Percentiles rank a stretch among this genome's conserved stretches.
Conservation (phyloP, 2,113 vertebrate species). For the Gavia stellata region DNA sequence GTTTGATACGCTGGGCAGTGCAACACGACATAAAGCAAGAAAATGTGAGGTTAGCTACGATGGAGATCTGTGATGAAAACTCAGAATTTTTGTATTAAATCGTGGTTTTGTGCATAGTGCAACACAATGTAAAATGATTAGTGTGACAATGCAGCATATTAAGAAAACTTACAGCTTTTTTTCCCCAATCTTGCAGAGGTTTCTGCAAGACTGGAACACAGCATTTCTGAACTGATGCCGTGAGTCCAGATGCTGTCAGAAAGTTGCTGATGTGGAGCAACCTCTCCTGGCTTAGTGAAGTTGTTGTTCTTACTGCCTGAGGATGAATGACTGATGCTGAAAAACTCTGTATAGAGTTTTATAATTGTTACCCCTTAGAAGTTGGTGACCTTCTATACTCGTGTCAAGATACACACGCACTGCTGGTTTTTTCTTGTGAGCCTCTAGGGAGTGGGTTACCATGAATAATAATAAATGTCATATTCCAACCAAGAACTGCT, state of each 20-base stretch:
- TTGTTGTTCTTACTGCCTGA: neutral
- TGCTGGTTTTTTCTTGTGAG: neutral
- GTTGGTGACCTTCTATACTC: neutral
- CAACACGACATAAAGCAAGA: neutral
- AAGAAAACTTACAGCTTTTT: neutral
- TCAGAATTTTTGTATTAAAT: neutral
- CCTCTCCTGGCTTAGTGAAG: neutral
- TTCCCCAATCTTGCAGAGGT: neutral
- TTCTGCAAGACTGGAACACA: neutral
- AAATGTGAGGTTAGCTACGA: neutral
- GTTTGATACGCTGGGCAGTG: neutral
- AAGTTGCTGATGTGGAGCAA: neutral
- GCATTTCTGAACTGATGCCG: neutral
- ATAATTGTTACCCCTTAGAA: neutral
- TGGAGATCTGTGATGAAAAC: neutral
- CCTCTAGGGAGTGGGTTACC: neutral
- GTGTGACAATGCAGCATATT: neutral
- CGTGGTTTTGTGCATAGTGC: neutral
- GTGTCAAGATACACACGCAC: fast-evolving
- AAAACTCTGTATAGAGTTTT: neutral
- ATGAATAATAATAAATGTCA: neutral
- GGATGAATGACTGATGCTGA: neutral
- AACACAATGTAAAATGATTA: neutral
- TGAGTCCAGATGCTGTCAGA: neutral
- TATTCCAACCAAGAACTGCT: neutral